These are phyloP conservation scores for Phrynocephalus guinanensis DNA, from an alignment of 2,797 vertebrate genomes.

Conservation along the genomic window DNA sequence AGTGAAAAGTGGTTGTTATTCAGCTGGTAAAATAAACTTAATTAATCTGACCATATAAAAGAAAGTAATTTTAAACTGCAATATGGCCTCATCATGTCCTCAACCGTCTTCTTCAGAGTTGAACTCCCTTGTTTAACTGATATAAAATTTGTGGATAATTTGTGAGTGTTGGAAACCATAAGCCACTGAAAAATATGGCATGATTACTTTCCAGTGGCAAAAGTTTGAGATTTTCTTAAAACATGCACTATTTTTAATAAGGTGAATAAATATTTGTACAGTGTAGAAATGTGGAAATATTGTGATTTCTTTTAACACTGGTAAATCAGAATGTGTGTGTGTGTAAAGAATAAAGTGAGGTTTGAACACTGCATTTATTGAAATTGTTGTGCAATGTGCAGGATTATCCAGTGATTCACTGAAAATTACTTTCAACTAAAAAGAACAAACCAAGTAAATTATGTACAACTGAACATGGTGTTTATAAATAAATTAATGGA, in stretches of 20 bases:
- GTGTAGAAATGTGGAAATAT: constrained; percentile 6
- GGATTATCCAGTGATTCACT: constrained; percentile 37
- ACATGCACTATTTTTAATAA: constrained; percentile 19
- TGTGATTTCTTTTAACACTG: constrained; percentile 45
- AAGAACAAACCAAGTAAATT: constrained; percentile 17
- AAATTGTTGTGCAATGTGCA: constrained; percentile 50
- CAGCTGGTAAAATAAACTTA: not conserved
- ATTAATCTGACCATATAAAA: not conserved
- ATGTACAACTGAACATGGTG: constrained; percentile 44
- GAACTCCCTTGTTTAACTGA: not conserved
- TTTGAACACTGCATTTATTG: constrained; percentile 32
- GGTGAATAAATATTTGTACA: constrained; percentile 26
- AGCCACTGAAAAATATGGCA: not conserved
- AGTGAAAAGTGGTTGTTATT: not conserved
- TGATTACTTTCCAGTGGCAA: not conserved
- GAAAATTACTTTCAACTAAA: constrained; percentile 47
- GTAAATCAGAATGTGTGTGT: constrained; percentile 38
- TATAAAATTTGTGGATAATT: not conserved
- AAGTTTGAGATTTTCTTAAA: not conserved
- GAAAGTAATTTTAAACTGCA: not conserved
- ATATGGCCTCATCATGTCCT: not conserved
- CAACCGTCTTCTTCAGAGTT: not conserved
- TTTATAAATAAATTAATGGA: constrained; percentile 20
- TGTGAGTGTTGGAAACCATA: not conserved
- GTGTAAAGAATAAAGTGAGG: constrained; percentile 11